These are phyloP conservation scores for Prosapia bicincta DNA, from an alignment of 2,888 invertebrate species.

Conservation along the genomic window DNA sequence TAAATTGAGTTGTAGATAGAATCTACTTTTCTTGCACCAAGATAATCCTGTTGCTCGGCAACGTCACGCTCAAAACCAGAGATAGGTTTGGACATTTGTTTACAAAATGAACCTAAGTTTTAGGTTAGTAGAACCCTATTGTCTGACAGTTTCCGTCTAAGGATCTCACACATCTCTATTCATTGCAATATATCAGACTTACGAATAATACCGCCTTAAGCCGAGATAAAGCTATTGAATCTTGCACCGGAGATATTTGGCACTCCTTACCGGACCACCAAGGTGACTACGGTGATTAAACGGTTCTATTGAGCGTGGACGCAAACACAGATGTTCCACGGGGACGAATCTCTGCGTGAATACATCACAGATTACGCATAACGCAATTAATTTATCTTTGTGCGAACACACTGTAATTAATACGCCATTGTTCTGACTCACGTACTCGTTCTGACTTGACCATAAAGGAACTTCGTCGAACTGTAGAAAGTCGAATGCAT, in stretches of 20 bases:
- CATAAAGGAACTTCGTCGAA: neutral
- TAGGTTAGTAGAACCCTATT: too few species aligned
- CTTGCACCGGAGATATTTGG: neutral
- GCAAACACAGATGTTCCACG: neutral
- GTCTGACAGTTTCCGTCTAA: too few species aligned
- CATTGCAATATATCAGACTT: too few species aligned
- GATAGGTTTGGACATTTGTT: too few species aligned
- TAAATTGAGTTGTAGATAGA: too few species aligned
- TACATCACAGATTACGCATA: neutral
- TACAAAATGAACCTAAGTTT: too few species aligned
- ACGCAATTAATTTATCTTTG: neutral
- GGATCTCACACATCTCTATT: too few species aligned
- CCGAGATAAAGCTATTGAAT: neutral
- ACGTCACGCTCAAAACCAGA: too few species aligned
- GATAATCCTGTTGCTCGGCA: too few species aligned
- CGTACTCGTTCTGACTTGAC: neutral
- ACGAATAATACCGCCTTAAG: too few species aligned
- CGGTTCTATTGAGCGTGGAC: neutral
- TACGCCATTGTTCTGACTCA: neutral
- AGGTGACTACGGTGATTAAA: neutral
- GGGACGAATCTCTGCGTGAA: neutral
- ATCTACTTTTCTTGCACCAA: too few species aligned
- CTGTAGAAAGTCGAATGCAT: neutral
- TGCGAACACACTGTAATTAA: neutral
- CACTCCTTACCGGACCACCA: neutral